phyloP scores from a whole-genome alignment of 2,113 vertebrate genomes.

The Rhabdomys dilectus region DNA sequence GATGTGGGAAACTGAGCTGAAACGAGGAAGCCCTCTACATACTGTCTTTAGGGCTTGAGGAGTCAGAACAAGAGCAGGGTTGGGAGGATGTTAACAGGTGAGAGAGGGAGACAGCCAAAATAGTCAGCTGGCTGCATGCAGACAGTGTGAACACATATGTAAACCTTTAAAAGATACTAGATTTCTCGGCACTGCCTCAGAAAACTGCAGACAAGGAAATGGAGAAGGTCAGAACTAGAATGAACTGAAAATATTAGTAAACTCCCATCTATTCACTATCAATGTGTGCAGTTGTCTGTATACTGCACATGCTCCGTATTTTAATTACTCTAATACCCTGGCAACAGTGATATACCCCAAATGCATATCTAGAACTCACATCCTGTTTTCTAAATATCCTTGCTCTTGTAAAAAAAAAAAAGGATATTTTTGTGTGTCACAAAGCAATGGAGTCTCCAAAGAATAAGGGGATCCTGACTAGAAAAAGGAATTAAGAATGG shows the following conservation, averaged over 20 bases:
- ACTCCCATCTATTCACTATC: background rate
- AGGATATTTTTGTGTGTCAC: background rate
- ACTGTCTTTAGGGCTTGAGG: background rate
- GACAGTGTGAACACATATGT: background rate
- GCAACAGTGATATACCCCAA: background rate
- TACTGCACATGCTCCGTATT: background rate
- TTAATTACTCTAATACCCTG: background rate
- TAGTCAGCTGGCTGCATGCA: too few species aligned
- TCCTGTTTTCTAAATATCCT: background rate
- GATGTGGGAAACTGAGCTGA: background rate
- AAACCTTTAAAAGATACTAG: background rate
- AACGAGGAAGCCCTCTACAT: background rate
- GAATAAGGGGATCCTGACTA: background rate
- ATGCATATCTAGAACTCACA: background rate
- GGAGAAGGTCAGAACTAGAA: background rate
- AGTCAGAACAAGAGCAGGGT: background rate
- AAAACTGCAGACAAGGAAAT: background rate
- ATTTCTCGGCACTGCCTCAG: background rate
- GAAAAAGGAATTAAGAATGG: background rate
- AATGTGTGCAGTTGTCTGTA: background rate
- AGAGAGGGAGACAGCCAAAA: background rate
- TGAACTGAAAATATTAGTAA: background rate
- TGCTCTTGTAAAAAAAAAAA: background rate
- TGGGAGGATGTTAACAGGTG: background rate
- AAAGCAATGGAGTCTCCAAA: background rate